Conservation (phyloP, 2,888 invertebrate species). For the Zaprionus obscuricornis region DNA sequence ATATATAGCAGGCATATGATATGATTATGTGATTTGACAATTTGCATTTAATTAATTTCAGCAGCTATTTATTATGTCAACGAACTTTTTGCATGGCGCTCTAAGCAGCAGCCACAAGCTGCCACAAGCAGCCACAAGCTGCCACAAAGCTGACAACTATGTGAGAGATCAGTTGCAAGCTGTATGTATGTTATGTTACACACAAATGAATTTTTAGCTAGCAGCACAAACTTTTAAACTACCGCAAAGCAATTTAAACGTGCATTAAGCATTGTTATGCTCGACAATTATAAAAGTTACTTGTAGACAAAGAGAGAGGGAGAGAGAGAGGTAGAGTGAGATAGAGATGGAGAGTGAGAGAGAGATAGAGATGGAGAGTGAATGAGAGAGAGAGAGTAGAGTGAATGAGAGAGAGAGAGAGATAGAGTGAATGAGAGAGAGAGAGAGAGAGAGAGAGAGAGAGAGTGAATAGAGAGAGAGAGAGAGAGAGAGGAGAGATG, state of each 20-base stretch:
- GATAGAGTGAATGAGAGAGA: conserved; percentile 37
- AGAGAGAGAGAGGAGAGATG: too few species aligned
- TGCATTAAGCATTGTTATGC: conserved; percentile 36
- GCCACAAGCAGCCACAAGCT: conserved; percentile 12
- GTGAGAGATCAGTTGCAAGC: conserved; percentile 37
- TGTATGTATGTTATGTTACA: too few species aligned
- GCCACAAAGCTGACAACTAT: conserved; percentile 40
- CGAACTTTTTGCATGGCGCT: too few species aligned
- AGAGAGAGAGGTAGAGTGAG: conserved; percentile 23
- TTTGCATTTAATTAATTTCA: conserved; percentile 75
- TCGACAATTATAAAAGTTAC: too few species aligned
- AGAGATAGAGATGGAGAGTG: too few species aligned
- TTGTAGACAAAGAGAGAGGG: too few species aligned
- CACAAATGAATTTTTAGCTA: conserved; percentile 27
- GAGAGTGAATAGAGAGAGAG: conserved; percentile 37
- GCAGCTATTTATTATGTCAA: conserved; percentile 75
- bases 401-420: conserved; percentile 1
- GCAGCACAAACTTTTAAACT: too few species aligned
- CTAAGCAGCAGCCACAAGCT: conserved; percentile 17
- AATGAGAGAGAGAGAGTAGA: neutral
- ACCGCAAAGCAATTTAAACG: conserved; percentile 46
- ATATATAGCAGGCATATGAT: conserved; percentile 67
- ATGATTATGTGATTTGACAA: conserved; percentile 76
- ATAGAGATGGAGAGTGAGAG: conserved; percentile 32
- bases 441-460: conserved; percentile 36